Conservation (phyloP, 2,888 invertebrate species). For the Amphimallon solstitiale region DNA sequence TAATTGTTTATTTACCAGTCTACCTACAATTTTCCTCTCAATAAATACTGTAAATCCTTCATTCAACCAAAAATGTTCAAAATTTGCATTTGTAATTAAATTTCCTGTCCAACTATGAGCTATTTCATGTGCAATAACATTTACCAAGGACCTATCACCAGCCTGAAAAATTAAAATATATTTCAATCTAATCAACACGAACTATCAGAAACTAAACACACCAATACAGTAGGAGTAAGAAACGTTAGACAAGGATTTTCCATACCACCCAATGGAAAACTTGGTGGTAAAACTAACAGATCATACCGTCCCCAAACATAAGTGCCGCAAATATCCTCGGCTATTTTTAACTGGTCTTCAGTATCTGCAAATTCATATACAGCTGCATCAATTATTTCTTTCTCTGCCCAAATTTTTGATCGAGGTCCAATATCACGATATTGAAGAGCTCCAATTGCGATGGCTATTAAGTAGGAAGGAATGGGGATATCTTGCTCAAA, state of each 20-base stretch:
- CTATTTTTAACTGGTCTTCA: slow-evolving; percentile 81
- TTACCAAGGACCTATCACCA: slow-evolving; percentile 89
- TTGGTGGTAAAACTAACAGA: slow-evolving; percentile 88
- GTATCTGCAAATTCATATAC: slow-evolving; percentile 92
- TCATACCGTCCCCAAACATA: slow-evolving; percentile 95
- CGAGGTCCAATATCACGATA: slow-evolving; percentile 80
- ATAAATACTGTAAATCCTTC: slow-evolving; percentile 95
- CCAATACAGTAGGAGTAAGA: slow-evolving; percentile 91
- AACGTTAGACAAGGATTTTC: slow-evolving; percentile 97
- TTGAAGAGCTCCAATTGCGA: slow-evolving; percentile 87
- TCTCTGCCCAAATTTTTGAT: slow-evolving; percentile 90
- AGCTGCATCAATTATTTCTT: slow-evolving; percentile 81
- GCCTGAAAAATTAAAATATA: slow-evolving; percentile 67
- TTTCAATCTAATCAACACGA: slow-evolving; percentile 9
- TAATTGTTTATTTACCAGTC: slow-evolving; percentile 72
- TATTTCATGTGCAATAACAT: slow-evolving; percentile 95
- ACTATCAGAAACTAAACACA: slow-evolving; percentile 58
- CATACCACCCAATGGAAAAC: slow-evolving; percentile 97
- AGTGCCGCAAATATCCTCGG: slow-evolving; percentile 85
- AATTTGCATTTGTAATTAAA: slow-evolving; percentile 90
- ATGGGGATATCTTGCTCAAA: slow-evolving; percentile 85
- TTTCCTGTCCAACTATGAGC: slow-evolving; percentile 97
- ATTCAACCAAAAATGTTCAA: slow-evolving; percentile 97
- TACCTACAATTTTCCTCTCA: slow-evolving; percentile 85
- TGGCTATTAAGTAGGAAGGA: slow-evolving; percentile 89